phyloP scores from a whole-genome alignment of 2,888 invertebrate species.

The Drosophila flavopinicola region DNA sequence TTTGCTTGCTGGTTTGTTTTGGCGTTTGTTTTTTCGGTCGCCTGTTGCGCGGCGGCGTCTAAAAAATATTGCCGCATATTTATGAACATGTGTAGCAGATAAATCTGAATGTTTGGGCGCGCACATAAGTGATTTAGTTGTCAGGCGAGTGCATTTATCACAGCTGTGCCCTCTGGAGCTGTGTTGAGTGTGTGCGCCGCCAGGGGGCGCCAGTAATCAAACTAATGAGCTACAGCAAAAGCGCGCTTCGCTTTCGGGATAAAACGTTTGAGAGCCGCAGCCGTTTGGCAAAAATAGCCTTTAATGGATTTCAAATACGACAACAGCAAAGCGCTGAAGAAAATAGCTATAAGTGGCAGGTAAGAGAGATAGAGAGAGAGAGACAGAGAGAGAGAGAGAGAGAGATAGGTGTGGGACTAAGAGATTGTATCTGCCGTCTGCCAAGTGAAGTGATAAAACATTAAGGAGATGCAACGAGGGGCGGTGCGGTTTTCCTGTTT shows the following conservation, averaged over 20 bases:
- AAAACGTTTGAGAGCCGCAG: slow-evolving; percentile 15
- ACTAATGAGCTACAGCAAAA: slow-evolving; percentile 66
- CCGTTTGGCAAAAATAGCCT: slow-evolving; percentile 82
- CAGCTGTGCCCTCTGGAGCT: slow-evolving; percentile 57
- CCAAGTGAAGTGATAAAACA: slow-evolving; percentile 77
- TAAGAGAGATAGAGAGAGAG: slow-evolving; percentile 6
- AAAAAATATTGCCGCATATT: slow-evolving; percentile 80
- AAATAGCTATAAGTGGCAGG: slow-evolving; percentile 45
- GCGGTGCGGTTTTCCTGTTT: slow-evolving; percentile 27
- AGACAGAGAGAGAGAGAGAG: background rate
- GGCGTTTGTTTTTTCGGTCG: slow-evolving; percentile 12
- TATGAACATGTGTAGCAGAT: slow-evolving; percentile 80
- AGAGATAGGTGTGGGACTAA: slow-evolving; percentile 5
- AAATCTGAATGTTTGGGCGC: slow-evolving; percentile 66
- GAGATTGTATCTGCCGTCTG: slow-evolving; percentile 38
- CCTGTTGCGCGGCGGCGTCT: slow-evolving; percentile 29
- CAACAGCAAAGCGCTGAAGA: slow-evolving; percentile 27
- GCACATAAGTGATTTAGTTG: slow-evolving; percentile 80
- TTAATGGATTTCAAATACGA: slow-evolving; percentile 83
- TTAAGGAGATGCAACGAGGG: slow-evolving; percentile 59
- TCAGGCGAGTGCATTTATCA: slow-evolving; percentile 79
- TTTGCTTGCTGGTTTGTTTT: slow-evolving; percentile 18
- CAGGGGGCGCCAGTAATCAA: slow-evolving; percentile 74
- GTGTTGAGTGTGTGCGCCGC: slow-evolving; percentile 21
- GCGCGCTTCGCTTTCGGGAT: slow-evolving; percentile 15